These are phyloP conservation scores for Lycodopsis pacificus DNA, from an alignment of 2,797 vertebrate species.

Conservation along the genomic window DNA sequence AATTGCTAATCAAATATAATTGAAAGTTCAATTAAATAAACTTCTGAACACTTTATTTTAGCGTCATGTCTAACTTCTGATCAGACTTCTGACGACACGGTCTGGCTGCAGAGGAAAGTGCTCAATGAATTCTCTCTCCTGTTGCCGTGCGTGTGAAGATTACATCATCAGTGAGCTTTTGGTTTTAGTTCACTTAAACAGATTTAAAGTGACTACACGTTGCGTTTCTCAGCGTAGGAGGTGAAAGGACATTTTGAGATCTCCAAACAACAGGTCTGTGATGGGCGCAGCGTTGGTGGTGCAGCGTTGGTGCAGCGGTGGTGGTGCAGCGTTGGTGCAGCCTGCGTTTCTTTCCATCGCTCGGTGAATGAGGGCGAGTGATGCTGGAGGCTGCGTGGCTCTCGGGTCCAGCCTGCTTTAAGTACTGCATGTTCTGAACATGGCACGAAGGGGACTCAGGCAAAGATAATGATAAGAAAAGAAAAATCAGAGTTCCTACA, in stretches of 20 bases:
- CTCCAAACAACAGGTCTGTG: slow-evolving; percentile 2
- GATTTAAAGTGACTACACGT: not conserved
- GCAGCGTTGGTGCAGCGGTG: too few relatives aligned
- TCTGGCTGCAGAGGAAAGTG: slow-evolving; percentile 5
- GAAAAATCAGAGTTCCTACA: slow-evolving; percentile 82
- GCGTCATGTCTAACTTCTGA: not conserved
- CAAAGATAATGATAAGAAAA: slow-evolving; percentile 34
- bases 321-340: too few relatives aligned
- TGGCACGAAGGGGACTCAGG: slow-evolving; percentile 74
- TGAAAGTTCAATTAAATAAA: not conserved
- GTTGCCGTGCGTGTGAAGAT: not conserved
- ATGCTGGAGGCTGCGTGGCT: slow-evolving; percentile 10
- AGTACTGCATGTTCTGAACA: slow-evolving; percentile 67
- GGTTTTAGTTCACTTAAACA: not conserved
- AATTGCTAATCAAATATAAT: not conserved
- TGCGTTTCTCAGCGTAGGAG: slow-evolving; percentile 7
- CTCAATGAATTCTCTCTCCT: not conserved
- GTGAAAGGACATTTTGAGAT: too few relatives aligned
- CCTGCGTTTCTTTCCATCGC: not conserved
- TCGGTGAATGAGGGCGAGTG: not conserved
- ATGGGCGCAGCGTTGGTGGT: not conserved
- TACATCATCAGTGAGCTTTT: not conserved
- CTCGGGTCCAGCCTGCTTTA: slow-evolving; percentile 36
- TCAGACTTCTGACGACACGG: not conserved
- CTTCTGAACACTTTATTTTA: not conserved